Conservation (phyloP, 2,113 vertebrate genomes). For the Psophia crepitans region DNA sequence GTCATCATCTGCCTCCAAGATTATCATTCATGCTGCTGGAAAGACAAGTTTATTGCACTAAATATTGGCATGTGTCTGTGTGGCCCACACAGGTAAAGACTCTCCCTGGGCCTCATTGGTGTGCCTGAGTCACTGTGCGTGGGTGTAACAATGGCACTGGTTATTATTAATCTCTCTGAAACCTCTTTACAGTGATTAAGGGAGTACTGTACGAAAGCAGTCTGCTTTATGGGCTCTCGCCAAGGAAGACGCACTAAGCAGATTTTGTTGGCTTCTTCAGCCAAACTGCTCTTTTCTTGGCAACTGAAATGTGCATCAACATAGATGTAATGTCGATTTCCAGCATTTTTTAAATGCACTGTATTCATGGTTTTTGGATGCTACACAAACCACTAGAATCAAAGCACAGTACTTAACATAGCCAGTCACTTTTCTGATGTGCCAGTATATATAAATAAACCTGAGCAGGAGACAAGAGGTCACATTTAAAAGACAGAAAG, state of each 20-base stretch:
- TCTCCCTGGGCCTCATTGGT: background rate
- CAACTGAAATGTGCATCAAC: background rate
- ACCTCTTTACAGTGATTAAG: slow-evolving; percentile 56
- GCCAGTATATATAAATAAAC: background rate
- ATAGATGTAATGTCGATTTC: slow-evolving; percentile 15
- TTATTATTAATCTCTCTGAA: slow-evolving; percentile 67
- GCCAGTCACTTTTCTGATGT: background rate
- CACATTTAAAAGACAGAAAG: background rate
- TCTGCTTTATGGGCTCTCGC: slow-evolving; percentile 20
- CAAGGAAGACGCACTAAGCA: slow-evolving; percentile 52
- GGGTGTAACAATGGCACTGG: slow-evolving; percentile 36
- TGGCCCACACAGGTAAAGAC: slow-evolving; percentile 50
- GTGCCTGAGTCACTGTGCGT: slow-evolving; percentile 37
- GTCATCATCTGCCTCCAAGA: slow-evolving; percentile 25
- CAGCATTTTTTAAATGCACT: background rate
- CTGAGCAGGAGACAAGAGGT: background rate
- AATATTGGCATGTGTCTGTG: slow-evolving; percentile 48
- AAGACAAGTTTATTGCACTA: slow-evolving; percentile 46
- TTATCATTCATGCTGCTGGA: slow-evolving; percentile 45
- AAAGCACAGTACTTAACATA: slow-evolving; percentile 6
- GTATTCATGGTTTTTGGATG: background rate
- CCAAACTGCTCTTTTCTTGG: slow-evolving; percentile 68
- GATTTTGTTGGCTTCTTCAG: slow-evolving; percentile 56
- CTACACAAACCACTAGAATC: slow-evolving; percentile 1
- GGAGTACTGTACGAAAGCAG: slow-evolving; percentile 42